A percentile compares a stretch with the other conserved stretches of the same genome.
phyloP scores from a whole-genome alignment of 2,888 invertebrate genomes.

The Caradrina clavipalpis region DNA sequence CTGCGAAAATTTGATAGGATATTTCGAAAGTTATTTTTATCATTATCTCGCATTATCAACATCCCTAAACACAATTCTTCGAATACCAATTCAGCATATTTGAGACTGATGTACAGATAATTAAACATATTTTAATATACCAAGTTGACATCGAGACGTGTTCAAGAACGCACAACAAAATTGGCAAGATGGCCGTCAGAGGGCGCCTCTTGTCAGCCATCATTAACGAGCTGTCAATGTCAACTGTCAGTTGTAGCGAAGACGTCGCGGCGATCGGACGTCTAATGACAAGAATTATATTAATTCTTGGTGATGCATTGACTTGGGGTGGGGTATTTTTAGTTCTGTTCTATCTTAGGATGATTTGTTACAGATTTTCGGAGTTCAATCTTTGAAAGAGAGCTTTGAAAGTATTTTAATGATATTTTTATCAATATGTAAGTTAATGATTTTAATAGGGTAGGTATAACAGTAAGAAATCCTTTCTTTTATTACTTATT shows the following conservation, averaged over 20 bases:
- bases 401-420: neutral
- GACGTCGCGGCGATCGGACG: slow-evolving; percentile 63
- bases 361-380: slow-evolving; percentile 30
- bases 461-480: neutral
- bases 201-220: slow-evolving; percentile 75
- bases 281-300: slow-evolving; percentile 69
- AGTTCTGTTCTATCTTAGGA: slow-evolving; percentile 38
- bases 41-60: slow-evolving; percentile 22
- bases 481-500: neutral
- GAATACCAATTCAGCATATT: slow-evolving; percentile 31
- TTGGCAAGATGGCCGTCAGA: slow-evolving; percentile 68
- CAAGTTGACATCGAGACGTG: slow-evolving; percentile 66
- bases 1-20: slow-evolving; percentile 8
- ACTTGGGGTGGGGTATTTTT: slow-evolving; percentile 56
- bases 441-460: too few relatives aligned
- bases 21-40: slow-evolving; percentile 15
- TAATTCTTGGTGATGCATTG: slow-evolving; percentile 64
- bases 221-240: slow-evolving; percentile 79
- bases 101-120: slow-evolving; percentile 53
- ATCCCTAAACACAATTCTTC: slow-evolving; percentile 18
- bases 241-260: slow-evolving; percentile 68
- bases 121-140: slow-evolving; percentile 65
- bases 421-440: too few relatives aligned
- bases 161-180: slow-evolving; percentile 65
- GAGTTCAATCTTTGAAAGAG: slow-evolving; percentile 10